Conservation (phyloP, 2,888 invertebrate genomes). For the Yponomeuta malinellus region DNA sequence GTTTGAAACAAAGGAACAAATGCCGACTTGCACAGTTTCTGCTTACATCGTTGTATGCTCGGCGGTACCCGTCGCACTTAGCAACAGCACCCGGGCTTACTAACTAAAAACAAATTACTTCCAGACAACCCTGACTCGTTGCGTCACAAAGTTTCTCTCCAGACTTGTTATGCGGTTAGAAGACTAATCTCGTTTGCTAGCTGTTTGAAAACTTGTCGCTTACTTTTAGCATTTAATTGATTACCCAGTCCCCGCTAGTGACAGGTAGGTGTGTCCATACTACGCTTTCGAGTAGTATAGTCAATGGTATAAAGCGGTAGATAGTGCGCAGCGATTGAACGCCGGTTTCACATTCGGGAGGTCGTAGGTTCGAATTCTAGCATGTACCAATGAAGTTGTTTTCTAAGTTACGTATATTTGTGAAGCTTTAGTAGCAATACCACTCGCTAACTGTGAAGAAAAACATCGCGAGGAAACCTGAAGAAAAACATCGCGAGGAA, state of each 20-base stretch:
- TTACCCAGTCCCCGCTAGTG: background rate
- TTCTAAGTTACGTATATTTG: too few relatives aligned
- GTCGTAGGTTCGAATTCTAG: too few relatives aligned
- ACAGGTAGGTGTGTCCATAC: background rate
- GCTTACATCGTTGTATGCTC: constrained; percentile 20
- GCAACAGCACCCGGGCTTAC: constrained; percentile 3
- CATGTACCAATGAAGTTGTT: too few relatives aligned
- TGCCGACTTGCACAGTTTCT: background rate
- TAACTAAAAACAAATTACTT: constrained; percentile 1
- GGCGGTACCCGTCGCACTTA: constrained; percentile 26
- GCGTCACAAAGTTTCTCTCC: background rate
- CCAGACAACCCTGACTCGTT: constrained; percentile 6
- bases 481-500: too few relatives aligned
- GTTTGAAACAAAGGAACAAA: background rate
- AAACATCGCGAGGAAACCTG: too few relatives aligned
- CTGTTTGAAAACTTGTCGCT: background rate
- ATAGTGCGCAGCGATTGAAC: too few relatives aligned
- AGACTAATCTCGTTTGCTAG: background rate
- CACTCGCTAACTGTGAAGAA: too few relatives aligned
- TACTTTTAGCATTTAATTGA: background rate
- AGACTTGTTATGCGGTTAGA: background rate
- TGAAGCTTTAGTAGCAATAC: too few relatives aligned
- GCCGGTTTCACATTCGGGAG: too few relatives aligned
- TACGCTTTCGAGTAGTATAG: background rate
- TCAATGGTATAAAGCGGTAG: too few relatives aligned